Evolutionary conservation across 2,113 vertebrate species (phyloP).

Genomic region (Sprattus sprattus): DNA sequence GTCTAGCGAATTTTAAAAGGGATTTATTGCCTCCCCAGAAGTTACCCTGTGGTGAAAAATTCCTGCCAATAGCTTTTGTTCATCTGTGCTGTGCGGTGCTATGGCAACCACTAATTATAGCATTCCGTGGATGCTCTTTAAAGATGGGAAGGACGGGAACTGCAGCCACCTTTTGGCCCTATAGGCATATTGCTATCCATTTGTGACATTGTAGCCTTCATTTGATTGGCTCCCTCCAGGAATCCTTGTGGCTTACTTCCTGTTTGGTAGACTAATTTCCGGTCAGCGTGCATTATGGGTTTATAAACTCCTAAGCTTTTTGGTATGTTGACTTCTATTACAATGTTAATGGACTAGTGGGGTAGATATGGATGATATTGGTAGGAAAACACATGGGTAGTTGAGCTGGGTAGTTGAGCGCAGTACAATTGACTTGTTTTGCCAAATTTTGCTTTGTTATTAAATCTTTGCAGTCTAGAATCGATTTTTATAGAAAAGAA

Average conservation of each 20-base stretch:
- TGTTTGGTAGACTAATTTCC: conserved; percentile 7
- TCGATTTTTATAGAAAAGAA: neutral
- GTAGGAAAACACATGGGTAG: neutral
- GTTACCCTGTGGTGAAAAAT: conserved; percentile 51
- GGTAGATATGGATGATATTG: neutral
- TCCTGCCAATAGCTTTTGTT: conserved; percentile 55
- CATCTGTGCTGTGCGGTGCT: conserved; percentile 51
- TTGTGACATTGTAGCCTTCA: conserved; percentile 25
- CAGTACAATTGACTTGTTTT: neutral
- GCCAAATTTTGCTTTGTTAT: neutral
- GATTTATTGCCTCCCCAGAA: conserved; percentile 53
- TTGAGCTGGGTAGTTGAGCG: neutral
- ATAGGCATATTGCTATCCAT: conserved; percentile 35
- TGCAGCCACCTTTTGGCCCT: conserved; percentile 42
- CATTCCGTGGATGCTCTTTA: conserved; percentile 59
- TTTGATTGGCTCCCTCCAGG: conserved; percentile 36
- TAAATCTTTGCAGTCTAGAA: neutral
- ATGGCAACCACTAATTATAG: conserved; percentile 61
- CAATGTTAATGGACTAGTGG: neutral
- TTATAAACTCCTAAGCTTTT: neutral
- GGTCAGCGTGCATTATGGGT: neutral
- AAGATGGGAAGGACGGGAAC: conserved; percentile 43
- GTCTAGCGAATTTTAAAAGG: conserved; percentile 59
- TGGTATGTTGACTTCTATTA: neutral
- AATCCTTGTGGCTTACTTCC: neutral